Evolutionary conservation across 2,113 vertebrate species (phyloP).

Genomic region (Pleuronectes platessa): DNA sequence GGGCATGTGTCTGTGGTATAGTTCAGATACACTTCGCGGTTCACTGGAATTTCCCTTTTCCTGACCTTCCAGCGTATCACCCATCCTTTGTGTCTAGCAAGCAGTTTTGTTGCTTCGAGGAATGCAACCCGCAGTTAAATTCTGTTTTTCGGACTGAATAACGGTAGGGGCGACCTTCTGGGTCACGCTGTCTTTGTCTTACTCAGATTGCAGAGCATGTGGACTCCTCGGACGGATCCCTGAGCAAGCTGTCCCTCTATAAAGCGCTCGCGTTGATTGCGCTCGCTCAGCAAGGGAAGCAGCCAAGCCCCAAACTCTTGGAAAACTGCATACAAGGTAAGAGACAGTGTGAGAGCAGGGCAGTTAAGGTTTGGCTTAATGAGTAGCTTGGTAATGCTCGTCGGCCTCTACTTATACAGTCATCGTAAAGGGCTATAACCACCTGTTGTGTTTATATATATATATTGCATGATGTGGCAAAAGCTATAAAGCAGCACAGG

Average conservation of each 20-base stretch:
- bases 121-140: constrained; percentile 59
- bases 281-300: constrained; percentile 84
- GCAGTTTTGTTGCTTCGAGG: constrained; percentile 45
- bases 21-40: neutral
- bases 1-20: neutral
- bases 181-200: constrained; percentile 37
- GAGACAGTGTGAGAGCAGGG: constrained; percentile 20
- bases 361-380: constrained; percentile 58
- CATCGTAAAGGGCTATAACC: neutral
- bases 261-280: constrained; percentile 83
- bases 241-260: constrained; percentile 81
- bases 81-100: constrained; percentile 41
- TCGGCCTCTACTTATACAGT: constrained; percentile 10
- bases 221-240: constrained; percentile 75
- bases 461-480: constrained; percentile 7
- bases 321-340: constrained; percentile 84
- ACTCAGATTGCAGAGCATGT: constrained; percentile 81
- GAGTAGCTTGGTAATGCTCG: constrained; percentile 45
- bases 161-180: constrained; percentile 13
- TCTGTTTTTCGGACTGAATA: constrained; percentile 24
- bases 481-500: neutral
- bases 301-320: constrained; percentile 81
- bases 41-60: constrained; percentile 31
- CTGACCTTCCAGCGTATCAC: constrained; percentile 34
- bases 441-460: neutral